Evolutionary conservation across 2,797 vertebrate species (phyloP).

Genomic region (Chloroceryle amazona): DNA sequence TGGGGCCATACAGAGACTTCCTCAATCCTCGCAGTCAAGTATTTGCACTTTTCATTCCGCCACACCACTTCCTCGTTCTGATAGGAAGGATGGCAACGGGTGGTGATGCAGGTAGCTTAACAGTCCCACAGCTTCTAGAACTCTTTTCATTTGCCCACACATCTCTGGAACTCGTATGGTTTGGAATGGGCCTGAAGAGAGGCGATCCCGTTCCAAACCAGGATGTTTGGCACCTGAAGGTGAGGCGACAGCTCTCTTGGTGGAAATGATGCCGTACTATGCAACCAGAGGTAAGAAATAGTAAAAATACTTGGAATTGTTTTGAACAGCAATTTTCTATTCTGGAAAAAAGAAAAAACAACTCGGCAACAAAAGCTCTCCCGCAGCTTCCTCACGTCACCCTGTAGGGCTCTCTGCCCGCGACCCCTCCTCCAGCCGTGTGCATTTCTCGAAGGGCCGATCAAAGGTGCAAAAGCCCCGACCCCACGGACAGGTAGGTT

Average conservation of each 20-base stretch:
- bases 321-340: background rate
- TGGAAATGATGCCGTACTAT: background rate
- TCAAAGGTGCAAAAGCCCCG: background rate
- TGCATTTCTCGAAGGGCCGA: background rate
- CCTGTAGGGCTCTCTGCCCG: background rate
- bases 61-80: background rate
- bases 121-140: background rate
- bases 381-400: background rate
- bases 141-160: accelerated
- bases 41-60: background rate
- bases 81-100: accelerated
- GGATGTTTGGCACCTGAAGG: accelerated
- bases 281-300: background rate
- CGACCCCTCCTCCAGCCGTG: background rate
- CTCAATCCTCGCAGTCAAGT: background rate
- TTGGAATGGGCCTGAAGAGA: background rate
- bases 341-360: too few relatives aligned
- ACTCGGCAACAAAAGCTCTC: background rate
- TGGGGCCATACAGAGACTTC: background rate
- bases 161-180: accelerated
- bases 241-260: accelerated
- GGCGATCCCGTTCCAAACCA: too few relatives aligned
- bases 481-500: background rate
- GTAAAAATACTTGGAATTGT: background rate
- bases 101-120: background rate